Conservation (phyloP, 2,888 invertebrate genomes). For the Brenthis daphne region DNA sequence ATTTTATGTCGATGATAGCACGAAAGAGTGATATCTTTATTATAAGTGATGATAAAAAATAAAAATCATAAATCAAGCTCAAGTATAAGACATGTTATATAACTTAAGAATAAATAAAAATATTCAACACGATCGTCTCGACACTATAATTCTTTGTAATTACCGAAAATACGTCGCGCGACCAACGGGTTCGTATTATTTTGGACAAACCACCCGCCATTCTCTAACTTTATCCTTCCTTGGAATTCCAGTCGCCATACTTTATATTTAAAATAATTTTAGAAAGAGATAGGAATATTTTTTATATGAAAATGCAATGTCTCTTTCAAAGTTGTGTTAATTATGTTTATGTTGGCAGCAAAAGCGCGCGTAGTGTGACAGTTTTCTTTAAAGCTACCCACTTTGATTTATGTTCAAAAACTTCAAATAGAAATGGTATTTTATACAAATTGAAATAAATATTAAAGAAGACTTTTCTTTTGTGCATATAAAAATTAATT, state of each 20-base stretch:
- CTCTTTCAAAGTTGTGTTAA: not conserved
- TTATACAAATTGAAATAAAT: too few species aligned
- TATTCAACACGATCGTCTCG: slow-evolving; percentile 3
- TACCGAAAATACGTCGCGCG: slow-evolving; percentile 56
- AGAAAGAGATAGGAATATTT: slow-evolving; percentile 18
- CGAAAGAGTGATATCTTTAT: too few species aligned
- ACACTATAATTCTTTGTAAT: slow-evolving; percentile 46
- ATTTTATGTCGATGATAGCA: too few species aligned
- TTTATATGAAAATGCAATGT: not conserved
- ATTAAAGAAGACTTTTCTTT: too few species aligned
- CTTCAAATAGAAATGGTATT: not conserved
- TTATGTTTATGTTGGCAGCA: slow-evolving; percentile 34
- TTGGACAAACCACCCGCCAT: slow-evolving; percentile 55
- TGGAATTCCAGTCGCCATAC: slow-evolving; percentile 44
- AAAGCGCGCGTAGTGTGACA: slow-evolving; percentile 34
- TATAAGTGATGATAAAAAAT: not conserved
- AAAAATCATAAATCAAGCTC: not conserved
- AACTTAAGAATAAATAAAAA: slow-evolving; percentile 9
- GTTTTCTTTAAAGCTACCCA: slow-evolving; percentile 8
- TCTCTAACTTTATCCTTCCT: slow-evolving; percentile 57
- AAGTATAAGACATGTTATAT: not conserved
- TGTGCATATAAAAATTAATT: too few species aligned
- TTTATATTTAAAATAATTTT: slow-evolving; percentile 13
- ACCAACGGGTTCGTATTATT: slow-evolving; percentile 68
- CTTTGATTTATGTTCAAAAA: not conserved